Base-by-base conservation (phyloP, 2,888 invertebrate genomes). In the Pseudolycoriella hygida region DNA sequence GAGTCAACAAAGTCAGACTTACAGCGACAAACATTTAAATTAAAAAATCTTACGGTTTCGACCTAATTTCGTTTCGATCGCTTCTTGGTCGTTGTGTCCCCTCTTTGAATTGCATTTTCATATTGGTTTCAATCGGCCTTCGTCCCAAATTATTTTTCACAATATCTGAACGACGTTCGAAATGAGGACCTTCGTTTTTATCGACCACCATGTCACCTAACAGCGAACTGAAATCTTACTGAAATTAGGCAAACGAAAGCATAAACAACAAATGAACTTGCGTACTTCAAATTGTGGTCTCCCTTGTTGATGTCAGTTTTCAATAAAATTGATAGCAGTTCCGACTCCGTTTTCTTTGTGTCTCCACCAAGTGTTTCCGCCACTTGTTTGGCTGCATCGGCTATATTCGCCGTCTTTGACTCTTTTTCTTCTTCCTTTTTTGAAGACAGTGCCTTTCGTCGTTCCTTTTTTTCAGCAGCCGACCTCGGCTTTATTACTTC, bases 201-300 rank as follows among this genome's bases (percentile, higher is more conserved):
- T 84, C 84, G 39, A 86, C 74, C 60, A 82, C 81, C 84, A 86
- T 85, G 30, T 77, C 81, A 30, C 76, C 71, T 48, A 86, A 68
- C 17, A 85, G 63, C 46, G 83, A 78, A 64, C 83, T 84, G 58
- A 48, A 64, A 60, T 40, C 42, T 6, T 4, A 25, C 4, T 8
- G 8, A 25, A 4, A 25, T 25, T 25, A 25, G 25, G 8, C 4
- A 6, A 25, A n/a, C n/a, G 31, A 19, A 34, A 4, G 10, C 6
- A 31, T 42, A 15, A 18, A 10, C 15, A 34, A 25, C 32, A 45
- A 12, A 38, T 46, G 47, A 44, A 39, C 49, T 48, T 48, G 44
- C 49, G 43, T 11, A 50, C 45, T 44, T 45, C 44, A 14, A 37
- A 17, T 19, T 11, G 12, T n/a, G n/a, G n/a, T n/a, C n/a, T n/a